Conservation (phyloP, 2,113 vertebrate species). For the Platichthys stellatus region DNA sequence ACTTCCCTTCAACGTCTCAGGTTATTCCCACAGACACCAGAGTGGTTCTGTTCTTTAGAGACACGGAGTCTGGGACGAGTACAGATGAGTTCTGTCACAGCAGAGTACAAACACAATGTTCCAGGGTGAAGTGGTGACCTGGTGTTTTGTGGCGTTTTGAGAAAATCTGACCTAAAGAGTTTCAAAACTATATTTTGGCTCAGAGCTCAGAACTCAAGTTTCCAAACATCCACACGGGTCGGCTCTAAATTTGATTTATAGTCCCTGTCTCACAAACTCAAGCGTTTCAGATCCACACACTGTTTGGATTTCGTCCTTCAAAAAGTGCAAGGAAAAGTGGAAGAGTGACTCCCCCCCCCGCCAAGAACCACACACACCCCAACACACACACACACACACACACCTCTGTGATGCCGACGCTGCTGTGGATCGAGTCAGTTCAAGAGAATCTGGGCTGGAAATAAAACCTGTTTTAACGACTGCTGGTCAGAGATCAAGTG, state of each 20-base stretch:
- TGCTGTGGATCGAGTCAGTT: background rate
- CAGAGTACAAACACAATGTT: background rate
- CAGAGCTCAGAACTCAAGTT: too few relatives aligned
- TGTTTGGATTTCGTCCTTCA: too few relatives aligned
- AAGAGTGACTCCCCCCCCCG: background rate
- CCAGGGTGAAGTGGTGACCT: background rate
- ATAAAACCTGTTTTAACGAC: slow-evolving; percentile 4
- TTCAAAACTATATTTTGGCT: too few relatives aligned
- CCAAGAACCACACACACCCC: too few relatives aligned
- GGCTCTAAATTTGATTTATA: too few relatives aligned
- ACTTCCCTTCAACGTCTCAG: background rate
- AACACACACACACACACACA: too few relatives aligned
- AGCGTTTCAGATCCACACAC: too few relatives aligned
- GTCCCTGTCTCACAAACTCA: too few relatives aligned
- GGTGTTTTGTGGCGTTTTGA: background rate
- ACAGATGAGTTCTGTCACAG: background rate
- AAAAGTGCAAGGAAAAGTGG: background rate
- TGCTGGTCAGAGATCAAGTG: slow-evolving; percentile 16
- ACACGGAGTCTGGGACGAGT: background rate
- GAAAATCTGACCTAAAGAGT: too few relatives aligned
- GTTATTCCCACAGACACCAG: background rate
- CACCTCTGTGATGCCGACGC: background rate
- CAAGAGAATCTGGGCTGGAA: slow-evolving; percentile 1
- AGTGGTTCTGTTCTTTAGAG: background rate
- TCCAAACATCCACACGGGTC: too few relatives aligned